Base-by-base conservation (phyloP, 2,888 invertebrate species). In the Lasius platythorax region DNA sequence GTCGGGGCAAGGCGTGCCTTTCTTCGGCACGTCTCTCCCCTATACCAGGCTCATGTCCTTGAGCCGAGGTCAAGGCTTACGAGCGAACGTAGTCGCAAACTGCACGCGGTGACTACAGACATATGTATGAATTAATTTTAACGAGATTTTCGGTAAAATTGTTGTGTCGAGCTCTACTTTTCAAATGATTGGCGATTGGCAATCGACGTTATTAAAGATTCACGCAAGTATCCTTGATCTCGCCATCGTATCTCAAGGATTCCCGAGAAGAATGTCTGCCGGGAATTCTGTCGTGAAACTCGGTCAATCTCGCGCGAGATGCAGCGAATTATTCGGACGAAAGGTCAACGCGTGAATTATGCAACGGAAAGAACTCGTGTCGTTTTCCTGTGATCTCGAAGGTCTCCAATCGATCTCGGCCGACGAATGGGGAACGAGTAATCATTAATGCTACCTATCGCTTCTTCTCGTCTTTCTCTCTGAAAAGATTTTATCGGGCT, bases 51-150 rank as follows among this genome's bases (percentile, higher is more conserved):
- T 46, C 63, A 50, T 53, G 84, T 85, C 88, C 86, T 89, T 86
- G 83, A 70, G 28, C 58, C 73, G 86, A 89, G 88, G 86, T 84
- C 87, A 89, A 89, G 88, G 90, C 68, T 63, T 46, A 18, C 70
- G 61, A 53, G 33, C 23, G 64, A 56, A 63, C n/a, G 28, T 28
- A n/a, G 28, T 64, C 23, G 8, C 46, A 46, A 46, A 12, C 6
- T 43, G n/a, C 53, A 37, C 9, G n/a, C 9, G n/a, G 3, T 28
- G 33, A 28, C n/a, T 3, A 28, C 18, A 50, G 6, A 53, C 40
- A 30, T 50, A 28, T 53, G n/a, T 9, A 8, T n/a, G 23, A 11
- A 23, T 50, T 40, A 12, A 79, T 28, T 63, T 53, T 23, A 33
- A 4, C 12, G 56, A 50, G 58, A 61, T 83, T 78, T 78, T 61